Evolutionary conservation across 1,140 invertebrate genomes (phyloP), one percentile per base, ranked within the genome.

Genomic region (Nautilus pompilius): DNA sequence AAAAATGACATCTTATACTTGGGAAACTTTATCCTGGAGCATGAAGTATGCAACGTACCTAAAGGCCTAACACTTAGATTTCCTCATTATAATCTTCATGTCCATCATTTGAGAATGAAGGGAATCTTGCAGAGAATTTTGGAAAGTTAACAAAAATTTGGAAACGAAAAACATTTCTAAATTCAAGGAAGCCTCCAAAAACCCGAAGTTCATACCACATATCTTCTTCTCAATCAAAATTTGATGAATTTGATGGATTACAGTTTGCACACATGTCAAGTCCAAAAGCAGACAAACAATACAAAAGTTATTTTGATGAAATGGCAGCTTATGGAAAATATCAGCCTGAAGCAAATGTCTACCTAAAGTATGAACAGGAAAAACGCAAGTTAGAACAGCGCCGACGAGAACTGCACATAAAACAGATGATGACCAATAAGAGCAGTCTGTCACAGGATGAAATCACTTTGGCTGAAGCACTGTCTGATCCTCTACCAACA

Each of bases 1-100:
- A 63, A 65, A 28, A 55, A 34, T 0, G 73, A 73, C 55, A 55
- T 73, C n/a, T 49, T 69, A 30, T 33, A 41, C 13, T 51, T 72
- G 20, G 64, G 53, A 32, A 24, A 54, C 2, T 30, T 54, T 6
- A n/a, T 69, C 33, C 51, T 72, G 17, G 34, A 54, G 24, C n/a
- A 53, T 53, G 49, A 53, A 53, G 20, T 28, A 24, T 8, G n/a
- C 24, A 24, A 28, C 5, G 15, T 28, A 6, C 15, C 15, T 15
- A 22, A 53, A 5, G 22, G 29, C 8, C 26, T 53, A 20, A 53
- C 6, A 17, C 29, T 53, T 28, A 4, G 49, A 26, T 6, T 53
- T 13, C 49, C 49, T 0, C 24, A 53, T 17, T 53, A 24, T 24
- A 53, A 53, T 15, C 20, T 53, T 53, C 24, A 53, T 15, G 26